Evolutionary conservation across 2,888 invertebrate genomes (phyloP).

Genomic region (Hesperia comma): DNA sequence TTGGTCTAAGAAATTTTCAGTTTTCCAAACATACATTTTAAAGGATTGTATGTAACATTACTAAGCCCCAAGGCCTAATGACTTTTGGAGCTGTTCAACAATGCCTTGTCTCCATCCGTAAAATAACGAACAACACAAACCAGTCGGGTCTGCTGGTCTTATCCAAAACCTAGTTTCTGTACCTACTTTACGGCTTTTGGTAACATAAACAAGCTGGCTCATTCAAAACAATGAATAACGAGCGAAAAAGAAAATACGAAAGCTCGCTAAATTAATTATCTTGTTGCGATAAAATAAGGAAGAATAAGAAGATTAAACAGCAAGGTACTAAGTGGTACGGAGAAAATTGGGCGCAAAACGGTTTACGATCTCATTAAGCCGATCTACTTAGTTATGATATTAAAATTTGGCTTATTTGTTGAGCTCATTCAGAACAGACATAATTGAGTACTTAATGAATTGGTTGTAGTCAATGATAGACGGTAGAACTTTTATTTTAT

Average conservation of each 20-base stretch:
- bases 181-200: background rate
- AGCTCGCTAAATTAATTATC: conserved; percentile 32
- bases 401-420: conserved; percentile 22
- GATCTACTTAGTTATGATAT: conserved; percentile 30
- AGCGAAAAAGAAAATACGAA: conserved; percentile 15
- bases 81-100: too few species aligned
- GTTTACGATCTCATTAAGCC: conserved; percentile 23
- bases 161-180: background rate
- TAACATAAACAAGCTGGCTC: background rate
- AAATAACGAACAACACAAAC: too few species aligned
- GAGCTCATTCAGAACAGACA: background rate
- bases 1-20: too few species aligned
- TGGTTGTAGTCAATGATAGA: too few species aligned
- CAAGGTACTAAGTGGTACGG: conserved; percentile 21
- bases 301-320: conserved; percentile 33
- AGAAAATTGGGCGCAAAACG: conserved; percentile 29
- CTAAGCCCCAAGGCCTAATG: too few species aligned
- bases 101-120: too few species aligned
- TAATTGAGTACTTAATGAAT: background rate
- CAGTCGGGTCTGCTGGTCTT: background rate
- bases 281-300: conserved; percentile 31
- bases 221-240: conserved; percentile 12
- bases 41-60: too few species aligned
- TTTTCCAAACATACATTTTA: too few species aligned
- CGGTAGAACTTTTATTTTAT: too few species aligned